Evolutionary conservation across 2,888 invertebrate genomes (phyloP).

Genomic region (Ornithoptera alexandrae): DNA sequence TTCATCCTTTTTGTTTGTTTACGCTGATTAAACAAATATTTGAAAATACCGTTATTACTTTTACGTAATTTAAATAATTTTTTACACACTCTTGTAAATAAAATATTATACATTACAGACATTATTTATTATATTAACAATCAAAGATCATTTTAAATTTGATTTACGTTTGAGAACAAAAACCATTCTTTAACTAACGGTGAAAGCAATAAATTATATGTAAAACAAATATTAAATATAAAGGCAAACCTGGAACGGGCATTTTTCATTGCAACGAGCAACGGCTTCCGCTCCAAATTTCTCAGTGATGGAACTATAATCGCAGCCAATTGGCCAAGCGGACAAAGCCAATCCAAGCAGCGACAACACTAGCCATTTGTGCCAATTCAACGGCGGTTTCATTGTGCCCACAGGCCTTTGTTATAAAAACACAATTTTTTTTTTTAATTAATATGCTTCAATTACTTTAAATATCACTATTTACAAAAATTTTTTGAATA

Average conservation of each 20-base stretch:
- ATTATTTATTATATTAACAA: not conserved
- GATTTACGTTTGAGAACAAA: not conserved
- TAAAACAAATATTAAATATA: slow-evolving; percentile 26
- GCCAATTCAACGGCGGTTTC: slow-evolving; percentile 75
- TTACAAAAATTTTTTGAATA: slow-evolving; percentile 22
- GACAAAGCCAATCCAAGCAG: slow-evolving; percentile 79
- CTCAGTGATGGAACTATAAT: slow-evolving; percentile 78
- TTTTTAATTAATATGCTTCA: not conserved
- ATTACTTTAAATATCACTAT: slow-evolving; percentile 21
- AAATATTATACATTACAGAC: not conserved
- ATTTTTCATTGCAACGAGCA: slow-evolving; percentile 75
- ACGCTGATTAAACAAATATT: slow-evolving; percentile 22
- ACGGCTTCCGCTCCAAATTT: slow-evolving; percentile 79
- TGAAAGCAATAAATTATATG: not conserved
- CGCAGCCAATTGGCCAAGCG: slow-evolving; percentile 77
- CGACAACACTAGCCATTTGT: slow-evolving; percentile 78
- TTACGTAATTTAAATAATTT: not conserved
- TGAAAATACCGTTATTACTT: not conserved
- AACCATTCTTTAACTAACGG: not conserved
- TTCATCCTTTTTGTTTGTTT: slow-evolving; percentile 28
- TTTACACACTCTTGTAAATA: not conserved
- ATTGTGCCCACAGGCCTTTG: slow-evolving; percentile 62
- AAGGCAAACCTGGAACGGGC: slow-evolving; percentile 73
- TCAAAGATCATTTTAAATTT: not conserved
- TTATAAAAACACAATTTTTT: slow-evolving; percentile 17